Evolutionary conservation across 1,140 invertebrate genomes (phyloP).

Genomic region (Stegodyphus mimosarum): DNA sequence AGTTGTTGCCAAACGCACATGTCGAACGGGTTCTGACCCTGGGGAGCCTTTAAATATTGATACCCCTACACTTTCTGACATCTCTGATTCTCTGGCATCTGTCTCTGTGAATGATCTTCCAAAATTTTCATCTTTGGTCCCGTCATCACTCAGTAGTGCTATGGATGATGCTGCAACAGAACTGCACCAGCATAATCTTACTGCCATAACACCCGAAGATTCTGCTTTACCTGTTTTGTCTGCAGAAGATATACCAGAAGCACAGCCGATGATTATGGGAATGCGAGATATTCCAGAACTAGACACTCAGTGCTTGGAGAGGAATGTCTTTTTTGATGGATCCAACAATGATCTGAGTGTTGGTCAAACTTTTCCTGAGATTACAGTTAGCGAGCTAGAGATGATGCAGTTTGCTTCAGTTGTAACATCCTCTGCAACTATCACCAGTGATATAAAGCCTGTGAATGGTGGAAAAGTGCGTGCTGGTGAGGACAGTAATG

Average conservation of each 20-base stretch:
- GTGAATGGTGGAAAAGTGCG: slow-evolving; percentile 62
- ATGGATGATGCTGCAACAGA: slow-evolving; percentile 27
- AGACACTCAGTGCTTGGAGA: slow-evolving; percentile 13
- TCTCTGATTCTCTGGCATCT: slow-evolving; percentile 24
- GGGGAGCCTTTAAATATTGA: slow-evolving; percentile 60
- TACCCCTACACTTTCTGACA: slow-evolving; percentile 10
- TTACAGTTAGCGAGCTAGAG: slow-evolving; percentile 54
- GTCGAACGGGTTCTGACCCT: slow-evolving; percentile 63
- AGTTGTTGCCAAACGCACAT: slow-evolving; percentile 63
- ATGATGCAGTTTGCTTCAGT: slow-evolving; percentile 56
- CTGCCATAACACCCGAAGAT: slow-evolving; percentile 34
- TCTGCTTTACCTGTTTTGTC: slow-evolving; percentile 37
- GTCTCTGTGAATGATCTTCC: slow-evolving; percentile 25
- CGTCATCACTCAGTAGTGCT: slow-evolving; percentile 23
- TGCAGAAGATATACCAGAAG: slow-evolving; percentile 56
- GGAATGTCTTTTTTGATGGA: slow-evolving; percentile 44
- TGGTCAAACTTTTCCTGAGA: slow-evolving; percentile 40
- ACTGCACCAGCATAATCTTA: slow-evolving; percentile 15
- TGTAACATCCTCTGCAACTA: slow-evolving; percentile 34
- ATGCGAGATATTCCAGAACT: slow-evolving; percentile 42
- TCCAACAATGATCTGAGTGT: slow-evolving; percentile 36
- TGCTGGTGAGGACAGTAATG: slow-evolving; percentile 72
- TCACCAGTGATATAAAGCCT: slow-evolving; percentile 16
- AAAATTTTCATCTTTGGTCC: slow-evolving; percentile 18
- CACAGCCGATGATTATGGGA: slow-evolving; percentile 38